Evolutionary conservation across 2,113 vertebrate genomes (phyloP), one percentile per base, ranked within the genome.

Genomic region (Tetrao urogallus): DNA sequence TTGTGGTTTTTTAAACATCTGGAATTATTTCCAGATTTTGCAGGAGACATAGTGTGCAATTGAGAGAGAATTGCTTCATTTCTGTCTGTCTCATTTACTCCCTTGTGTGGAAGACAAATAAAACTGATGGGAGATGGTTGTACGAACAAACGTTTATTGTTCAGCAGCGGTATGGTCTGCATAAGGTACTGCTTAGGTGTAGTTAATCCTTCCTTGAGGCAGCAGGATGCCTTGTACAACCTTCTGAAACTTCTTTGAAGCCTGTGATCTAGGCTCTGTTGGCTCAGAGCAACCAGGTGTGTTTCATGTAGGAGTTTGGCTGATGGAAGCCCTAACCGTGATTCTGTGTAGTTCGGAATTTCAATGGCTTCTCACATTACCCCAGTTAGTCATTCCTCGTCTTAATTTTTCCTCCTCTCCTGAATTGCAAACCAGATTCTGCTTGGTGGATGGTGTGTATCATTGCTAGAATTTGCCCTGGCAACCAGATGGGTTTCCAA

Each of bases 401-500:
- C 56, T 86, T 77, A 45, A 13, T 36, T 94, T 63, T 86, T 67
- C 64, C 47, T 65, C 38, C 21, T 86, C 75, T 90, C 61, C 72
- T 69, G 63, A 54, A 83, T 88, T 66, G 80, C 89, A 86, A 77
- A 77, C 38, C 52, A 82, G 50, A 34, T 75, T 86, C 84, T 91
- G 50, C 63, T 88, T 81, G 76, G 74, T 85, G 78, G 83, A 79
- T 92, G 82, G 77, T 76, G 48, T 1, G 6, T 47, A 36, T 89
- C 7, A 4, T 94, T 80, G 81, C n/a, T 72, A 88, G 77, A 93
- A 60, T 30, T 91, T 72, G 79, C 94, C 95, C 70, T 92, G 77
- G 95, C 97, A 97, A 94, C 89, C 83, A 65, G 61, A 66, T 30
- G 60, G 9, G 45, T 67, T 72, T 72, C 89, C 87, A 66, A 13